phyloP scores from a whole-genome alignment of 2,888 invertebrate genomes.

The Pasiphila rectangulata region DNA sequence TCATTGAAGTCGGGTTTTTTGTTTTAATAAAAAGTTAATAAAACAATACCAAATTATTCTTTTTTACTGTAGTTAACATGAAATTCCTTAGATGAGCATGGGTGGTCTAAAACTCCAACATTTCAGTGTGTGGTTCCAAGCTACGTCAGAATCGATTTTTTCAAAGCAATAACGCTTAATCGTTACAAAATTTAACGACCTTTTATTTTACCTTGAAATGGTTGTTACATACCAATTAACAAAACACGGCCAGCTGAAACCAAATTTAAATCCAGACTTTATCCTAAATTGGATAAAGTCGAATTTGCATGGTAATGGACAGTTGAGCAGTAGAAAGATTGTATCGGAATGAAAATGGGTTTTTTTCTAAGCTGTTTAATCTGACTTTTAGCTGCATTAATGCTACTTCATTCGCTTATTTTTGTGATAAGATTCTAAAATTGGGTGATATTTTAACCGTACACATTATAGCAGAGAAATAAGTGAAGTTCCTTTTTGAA shows the following conservation, averaged over 20 bases:
- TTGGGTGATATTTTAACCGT: not conserved
- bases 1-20: too few relatives aligned
- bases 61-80: too few relatives aligned
- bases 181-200: constrained; percentile 5
- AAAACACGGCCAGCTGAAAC: constrained; percentile 24
- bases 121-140: too few relatives aligned
- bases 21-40: too few relatives aligned
- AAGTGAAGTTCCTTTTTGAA: too few relatives aligned
- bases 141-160: not conserved
- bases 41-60: too few relatives aligned
- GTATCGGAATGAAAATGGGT: constrained; percentile 37
- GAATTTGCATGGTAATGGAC: constrained; percentile 35
- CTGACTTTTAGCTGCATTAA: constrained; percentile 30
- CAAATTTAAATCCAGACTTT: constrained; percentile 30
- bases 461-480: too few relatives aligned
- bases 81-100: too few relatives aligned
- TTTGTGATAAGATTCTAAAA: constrained; percentile 2
- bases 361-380: constrained; percentile 36
- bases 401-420: constrained; percentile 15
- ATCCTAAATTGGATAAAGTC: constrained; percentile 30
- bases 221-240: constrained; percentile 42
- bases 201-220: constrained; percentile 19
- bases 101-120: too few relatives aligned
- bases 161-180: not conserved
- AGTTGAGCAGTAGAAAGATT: constrained; percentile 33